These are phyloP conservation scores for Scatophagus argus DNA, from an alignment of 2,113 vertebrate genomes.

Conservation along the genomic window DNA sequence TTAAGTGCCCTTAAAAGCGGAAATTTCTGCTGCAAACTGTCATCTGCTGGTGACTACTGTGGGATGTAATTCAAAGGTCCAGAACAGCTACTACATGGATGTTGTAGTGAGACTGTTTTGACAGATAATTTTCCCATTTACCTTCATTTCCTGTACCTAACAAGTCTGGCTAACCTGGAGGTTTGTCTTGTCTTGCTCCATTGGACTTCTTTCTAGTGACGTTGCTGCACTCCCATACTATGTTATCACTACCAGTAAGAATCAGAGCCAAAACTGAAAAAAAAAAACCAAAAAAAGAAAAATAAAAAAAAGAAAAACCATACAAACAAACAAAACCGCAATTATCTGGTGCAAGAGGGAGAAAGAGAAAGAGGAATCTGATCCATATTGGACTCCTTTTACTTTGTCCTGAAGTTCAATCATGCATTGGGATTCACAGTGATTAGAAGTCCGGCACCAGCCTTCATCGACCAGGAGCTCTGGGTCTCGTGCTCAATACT, in stretches of 20 bases:
- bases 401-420: conserved; percentile 67
- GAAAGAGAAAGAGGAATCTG: conserved; percentile 17
- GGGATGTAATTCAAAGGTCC: not conserved
- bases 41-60: not conserved
- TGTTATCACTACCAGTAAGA: not conserved
- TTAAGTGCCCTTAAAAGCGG: too few species aligned
- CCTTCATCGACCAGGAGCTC: conserved; percentile 64
- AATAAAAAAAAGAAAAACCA: not conserved
- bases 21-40: not conserved
- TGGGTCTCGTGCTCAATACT: conserved; percentile 60
- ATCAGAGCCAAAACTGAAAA: not conserved
- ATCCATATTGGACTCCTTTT: conserved; percentile 50
- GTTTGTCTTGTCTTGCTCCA: not conserved
- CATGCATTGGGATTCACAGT: conserved; percentile 57
- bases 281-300: not conserved
- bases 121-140: not conserved
- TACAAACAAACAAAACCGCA: too few species aligned
- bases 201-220: not conserved
- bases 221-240: not conserved
- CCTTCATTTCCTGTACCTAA: not conserved
- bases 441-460: conserved; percentile 68
- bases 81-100: not conserved
- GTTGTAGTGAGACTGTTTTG: not conserved
- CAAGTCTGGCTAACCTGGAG: not conserved
- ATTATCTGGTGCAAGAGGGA: too few species aligned